A percentile compares a stretch with the other conserved stretches of the same genome.
These are phyloP conservation scores for Dreissena polymorpha DNA, from an alignment of 1,140 invertebrate species.

Conservation along the genomic window DNA sequence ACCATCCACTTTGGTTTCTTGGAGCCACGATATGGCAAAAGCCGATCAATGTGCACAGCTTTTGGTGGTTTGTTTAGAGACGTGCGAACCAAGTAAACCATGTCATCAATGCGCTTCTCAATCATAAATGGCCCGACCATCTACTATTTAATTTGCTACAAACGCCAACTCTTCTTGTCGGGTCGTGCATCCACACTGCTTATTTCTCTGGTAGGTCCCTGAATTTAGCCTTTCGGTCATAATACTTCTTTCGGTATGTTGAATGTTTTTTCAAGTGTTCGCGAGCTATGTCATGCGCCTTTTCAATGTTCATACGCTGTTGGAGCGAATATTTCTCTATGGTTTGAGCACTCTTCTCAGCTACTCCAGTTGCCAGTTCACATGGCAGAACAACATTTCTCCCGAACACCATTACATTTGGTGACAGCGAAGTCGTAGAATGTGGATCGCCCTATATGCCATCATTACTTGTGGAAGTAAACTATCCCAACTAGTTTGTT, in stretches of 20 bases:
- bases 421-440: constrained; percentile 42
- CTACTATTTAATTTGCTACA: constrained; percentile 15
- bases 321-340: background rate
- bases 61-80: background rate
- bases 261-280: background rate
- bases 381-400: constrained; percentile 36
- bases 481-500: background rate
- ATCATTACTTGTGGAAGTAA: background rate
- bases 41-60: constrained; percentile 24
- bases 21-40: constrained; percentile 35
- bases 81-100: constrained; percentile 11
- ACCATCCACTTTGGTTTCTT: constrained; percentile 30
- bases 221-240: background rate
- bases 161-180: background rate
- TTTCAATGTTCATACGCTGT: background rate
- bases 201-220: background rate
- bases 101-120: constrained; percentile 21
- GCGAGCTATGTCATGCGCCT: constrained; percentile 9
- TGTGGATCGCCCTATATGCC: constrained; percentile 49
- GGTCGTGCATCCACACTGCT: constrained; percentile 34
- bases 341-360: background rate
- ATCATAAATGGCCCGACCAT: constrained; percentile 28
- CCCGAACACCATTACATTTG: constrained; percentile 55
- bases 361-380: background rate
- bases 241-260: background rate